Evolutionary conservation across 2,113 vertebrate genomes (phyloP), one percentile per base, ranked within the genome.

Genomic region (Myotis brandtii): DNA sequence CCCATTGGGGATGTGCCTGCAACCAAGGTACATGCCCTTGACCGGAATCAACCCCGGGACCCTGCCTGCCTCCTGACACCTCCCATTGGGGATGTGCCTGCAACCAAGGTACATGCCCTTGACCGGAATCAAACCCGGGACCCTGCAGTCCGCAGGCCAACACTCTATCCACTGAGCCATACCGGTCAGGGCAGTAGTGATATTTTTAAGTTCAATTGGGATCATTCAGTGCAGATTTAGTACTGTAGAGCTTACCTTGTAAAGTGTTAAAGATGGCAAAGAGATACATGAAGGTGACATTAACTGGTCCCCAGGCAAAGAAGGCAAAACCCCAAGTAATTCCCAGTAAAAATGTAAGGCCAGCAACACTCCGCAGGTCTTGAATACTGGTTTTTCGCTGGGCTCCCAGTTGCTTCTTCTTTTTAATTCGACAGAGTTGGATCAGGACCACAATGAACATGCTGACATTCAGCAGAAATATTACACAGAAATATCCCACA

Each of bases 321-420:
- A 99, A 99, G 70, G 99, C 99, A 66, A 99, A 99, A 11, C 99
- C 99, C 99, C 99, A 99, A 85, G 99, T 99, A 96, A 99, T 99
- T 90, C 99, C 99, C 59, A 99, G 98, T 93, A 99, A 98, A 95
- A 99, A 97, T 5, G 99, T 98, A 43, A 99, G 99, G 56, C 99
- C 99, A 0, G 98, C 98, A 77, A 99, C 97, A 83, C 99, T 99
- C 85, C 99, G 98, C 40, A 99, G 96, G 87, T 99, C 99, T 90
- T 99, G 98, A 93, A 99, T 87, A 16, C 98, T 98, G 64, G 98
- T 99, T 98, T 99, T 99, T 2, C 99, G 98, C 94, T 99, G 98
- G 97, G 98, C 97, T 97, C 99, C 99, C 37, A 99, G 99, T 37
- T 99, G 99, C 95, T 99, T 99, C 97, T 99, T 99, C 97, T 98